Evolutionary conservation across 2,888 invertebrate genomes (phyloP).

Genomic region (Aleiodes alternator): DNA sequence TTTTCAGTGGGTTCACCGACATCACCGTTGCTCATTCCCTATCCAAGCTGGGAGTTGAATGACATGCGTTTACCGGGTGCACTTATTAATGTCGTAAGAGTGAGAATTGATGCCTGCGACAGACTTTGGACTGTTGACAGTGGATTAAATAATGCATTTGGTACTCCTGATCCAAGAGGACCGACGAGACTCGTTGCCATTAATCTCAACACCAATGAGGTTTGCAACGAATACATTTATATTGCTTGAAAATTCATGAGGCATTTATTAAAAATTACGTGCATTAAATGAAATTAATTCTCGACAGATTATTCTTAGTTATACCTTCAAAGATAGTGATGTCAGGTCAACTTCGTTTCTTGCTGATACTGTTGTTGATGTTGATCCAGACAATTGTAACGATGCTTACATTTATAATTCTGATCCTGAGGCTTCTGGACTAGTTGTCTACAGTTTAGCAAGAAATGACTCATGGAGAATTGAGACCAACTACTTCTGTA

Average conservation of each 20-base stretch:
- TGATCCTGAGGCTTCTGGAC: conserved; percentile 85
- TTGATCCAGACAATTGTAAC: conserved; percentile 82
- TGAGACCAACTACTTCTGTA: conserved; percentile 88
- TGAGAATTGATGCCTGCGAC: conserved; percentile 85
- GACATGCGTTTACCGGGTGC: conserved; percentile 81
- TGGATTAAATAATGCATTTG: conserved; percentile 85
- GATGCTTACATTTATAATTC: conserved; percentile 87
- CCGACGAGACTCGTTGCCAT: conserved; percentile 81
- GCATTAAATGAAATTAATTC: neutral
- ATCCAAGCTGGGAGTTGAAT: conserved; percentile 88
- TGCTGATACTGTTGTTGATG: conserved; percentile 87
- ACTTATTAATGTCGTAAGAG: conserved; percentile 85
- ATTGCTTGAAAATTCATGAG: neutral
- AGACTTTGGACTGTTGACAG: conserved; percentile 90
- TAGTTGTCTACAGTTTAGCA: conserved; percentile 86
- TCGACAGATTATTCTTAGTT: conserved; percentile 78
- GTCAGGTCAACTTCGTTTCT: conserved; percentile 87
- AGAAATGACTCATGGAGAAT: conserved; percentile 87
- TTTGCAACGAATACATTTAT: conserved; percentile 66
- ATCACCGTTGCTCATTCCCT: conserved; percentile 85
- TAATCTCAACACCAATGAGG: conserved; percentile 85
- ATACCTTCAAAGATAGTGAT: conserved; percentile 82
- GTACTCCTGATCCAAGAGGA: conserved; percentile 75
- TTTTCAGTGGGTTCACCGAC: conserved; percentile 81
- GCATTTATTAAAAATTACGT: neutral